Base-by-base conservation (phyloP, 2,797 vertebrate species). In the Acrocephalus scirpaceus region DNA sequence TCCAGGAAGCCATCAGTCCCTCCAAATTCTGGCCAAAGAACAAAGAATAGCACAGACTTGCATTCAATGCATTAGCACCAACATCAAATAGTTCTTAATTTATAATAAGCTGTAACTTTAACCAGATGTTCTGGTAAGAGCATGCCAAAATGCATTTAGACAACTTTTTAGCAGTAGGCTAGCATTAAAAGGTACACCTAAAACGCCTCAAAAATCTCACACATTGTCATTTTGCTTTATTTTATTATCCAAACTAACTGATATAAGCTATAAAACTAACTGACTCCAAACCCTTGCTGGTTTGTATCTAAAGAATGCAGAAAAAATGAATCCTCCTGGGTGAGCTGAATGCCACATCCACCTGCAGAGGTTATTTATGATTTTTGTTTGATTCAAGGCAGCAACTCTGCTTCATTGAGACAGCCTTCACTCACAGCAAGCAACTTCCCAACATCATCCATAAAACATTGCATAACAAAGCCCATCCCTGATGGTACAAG, bases 361-460 rank as follows among this genome's bases (percentile, higher is more conserved):
- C 38, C 80, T 66, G 69, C 84, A 58, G 48, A 22, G 54, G 21
- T 54, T 86, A 2, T 16, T 13, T 47, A 18, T 11, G 32, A 69
- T 73, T 71, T 85, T 40, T 58, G 27, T 51, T 75, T 30, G 57
- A 75, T 34, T 73, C 45, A 48, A 86, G 60, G 40, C 44, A 92
- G 66, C 57, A 86, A 77, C 67, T 93, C 89, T 29, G 50, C 58
- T 78, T 44, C 70, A 79, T 77, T 86, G 10, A 42, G 36, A 13
- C 73, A 90, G n/a, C 60, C 34, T 71, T 65, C 80, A 40, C 45
- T 51, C 40, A 25, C n/a, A 88, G 80, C 56, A 62, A 95, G 48
- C 71, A 95, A 76, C 80, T 94, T 95, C 65, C 20, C 62, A 76
- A 12, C 54, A 81, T 64, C 25, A 85, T 62, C 88, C 77, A 58